phyloP scores from a whole-genome alignment of 2,797 vertebrate species.

The Potorous gilbertii region DNA sequence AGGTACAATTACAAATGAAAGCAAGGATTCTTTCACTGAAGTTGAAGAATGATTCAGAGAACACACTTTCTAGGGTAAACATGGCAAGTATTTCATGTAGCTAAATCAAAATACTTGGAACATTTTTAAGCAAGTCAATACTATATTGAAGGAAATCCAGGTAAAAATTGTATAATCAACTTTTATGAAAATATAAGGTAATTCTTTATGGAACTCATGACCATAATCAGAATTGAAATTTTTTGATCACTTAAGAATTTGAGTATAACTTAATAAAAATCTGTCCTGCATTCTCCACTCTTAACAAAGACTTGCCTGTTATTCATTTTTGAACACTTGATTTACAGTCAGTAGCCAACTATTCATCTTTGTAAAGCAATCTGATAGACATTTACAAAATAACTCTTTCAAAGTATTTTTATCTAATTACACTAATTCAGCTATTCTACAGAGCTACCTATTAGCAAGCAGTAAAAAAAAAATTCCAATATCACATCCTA shows the following conservation, averaged over 20 bases:
- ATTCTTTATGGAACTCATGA: neutral
- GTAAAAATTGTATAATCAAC: neutral
- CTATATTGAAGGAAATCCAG: neutral
- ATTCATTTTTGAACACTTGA: conserved; percentile 1
- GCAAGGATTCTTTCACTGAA: neutral
- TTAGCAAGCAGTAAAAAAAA: neutral
- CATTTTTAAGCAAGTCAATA: neutral
- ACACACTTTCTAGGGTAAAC: conserved; percentile 16
- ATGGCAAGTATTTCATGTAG: neutral
- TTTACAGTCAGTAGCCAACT: neutral
- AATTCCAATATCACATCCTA: neutral
- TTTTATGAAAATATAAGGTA: conserved; percentile 3
- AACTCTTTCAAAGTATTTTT: conserved; percentile 14
- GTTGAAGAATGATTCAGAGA: neutral
- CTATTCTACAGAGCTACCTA: accelerated
- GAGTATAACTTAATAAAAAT: neutral
- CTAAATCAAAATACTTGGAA: neutral
- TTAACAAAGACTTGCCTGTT: neutral
- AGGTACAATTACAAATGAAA: conserved; percentile 20
- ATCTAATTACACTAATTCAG: neutral
- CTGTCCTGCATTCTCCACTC: neutral
- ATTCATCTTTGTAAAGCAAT: neutral
- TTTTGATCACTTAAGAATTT: neutral
- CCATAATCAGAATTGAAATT: conserved; percentile 1
- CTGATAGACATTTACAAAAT: conserved; percentile 22